Conservation (phyloP, 2,888 invertebrate genomes). For the Coelopa pilipes region DNA sequence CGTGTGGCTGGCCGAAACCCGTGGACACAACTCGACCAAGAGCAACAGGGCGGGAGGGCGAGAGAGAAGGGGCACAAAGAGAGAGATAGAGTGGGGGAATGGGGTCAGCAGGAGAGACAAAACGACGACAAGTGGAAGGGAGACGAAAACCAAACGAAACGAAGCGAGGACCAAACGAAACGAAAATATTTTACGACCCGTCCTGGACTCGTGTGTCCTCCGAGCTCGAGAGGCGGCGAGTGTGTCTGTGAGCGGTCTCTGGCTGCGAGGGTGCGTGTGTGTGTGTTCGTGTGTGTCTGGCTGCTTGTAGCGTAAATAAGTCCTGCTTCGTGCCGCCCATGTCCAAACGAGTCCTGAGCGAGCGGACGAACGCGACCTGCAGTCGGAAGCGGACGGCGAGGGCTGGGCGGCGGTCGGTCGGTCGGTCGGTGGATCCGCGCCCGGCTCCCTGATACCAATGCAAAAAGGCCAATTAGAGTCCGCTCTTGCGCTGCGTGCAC, state of each 20-base stretch:
- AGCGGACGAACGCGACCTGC: no score
- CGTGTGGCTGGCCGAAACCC: neutral
- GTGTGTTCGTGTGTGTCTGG: conserved; percentile 2
- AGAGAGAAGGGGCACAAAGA: neutral
- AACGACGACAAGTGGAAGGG: no score
- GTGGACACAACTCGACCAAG: neutral
- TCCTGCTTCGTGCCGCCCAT: conserved; percentile 30
- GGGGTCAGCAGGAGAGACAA: no score
- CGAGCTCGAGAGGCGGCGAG: no score
- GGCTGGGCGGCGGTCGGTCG: neutral
- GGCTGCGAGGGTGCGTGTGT: neutral
- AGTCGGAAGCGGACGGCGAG: neutral
- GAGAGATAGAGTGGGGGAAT: neutral
- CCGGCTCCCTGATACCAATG: conserved; percentile 2
- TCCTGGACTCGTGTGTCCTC: no score
- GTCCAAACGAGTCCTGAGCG: neutral
- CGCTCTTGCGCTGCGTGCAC: conserved; percentile 6
- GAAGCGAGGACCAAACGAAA: no score
- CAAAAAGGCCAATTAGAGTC: conserved; percentile 25
- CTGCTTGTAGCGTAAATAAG: conserved; percentile 34
- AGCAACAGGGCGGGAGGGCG: neutral
- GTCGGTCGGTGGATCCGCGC: neutral
- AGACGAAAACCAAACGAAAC: no score
- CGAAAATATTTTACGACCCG: no score
- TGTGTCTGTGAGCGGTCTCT: neutral